A percentile compares a stretch with the other conserved stretches of the same genome.
These are phyloP conservation scores for Keiferia lycopersicella DNA, from an alignment of 2,888 invertebrate species.

Conservation along the genomic window DNA sequence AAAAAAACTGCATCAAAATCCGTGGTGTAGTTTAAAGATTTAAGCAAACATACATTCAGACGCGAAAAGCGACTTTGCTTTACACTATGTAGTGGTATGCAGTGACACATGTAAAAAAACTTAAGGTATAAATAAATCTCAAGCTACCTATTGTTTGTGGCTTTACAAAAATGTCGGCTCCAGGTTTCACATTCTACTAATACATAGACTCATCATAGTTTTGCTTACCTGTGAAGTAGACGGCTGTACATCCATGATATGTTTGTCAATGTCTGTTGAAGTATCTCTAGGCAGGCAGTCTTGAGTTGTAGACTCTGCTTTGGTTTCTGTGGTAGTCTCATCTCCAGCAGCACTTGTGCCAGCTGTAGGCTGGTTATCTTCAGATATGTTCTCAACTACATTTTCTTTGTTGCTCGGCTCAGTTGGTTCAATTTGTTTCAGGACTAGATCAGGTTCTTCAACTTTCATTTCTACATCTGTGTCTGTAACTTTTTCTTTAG, in stretches of 20 bases:
- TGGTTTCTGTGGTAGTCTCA: neutral
- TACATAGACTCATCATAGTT: neutral
- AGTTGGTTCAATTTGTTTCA: neutral
- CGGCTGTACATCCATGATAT: neutral
- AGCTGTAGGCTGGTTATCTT: neutral
- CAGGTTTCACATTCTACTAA: neutral
- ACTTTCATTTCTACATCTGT: neutral
- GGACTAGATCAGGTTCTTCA: neutral
- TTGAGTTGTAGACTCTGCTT: neutral
- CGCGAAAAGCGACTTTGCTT: no score
- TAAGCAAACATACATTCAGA: no score
- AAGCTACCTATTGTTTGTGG: no score
- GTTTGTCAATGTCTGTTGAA: neutral
- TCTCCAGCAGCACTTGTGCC: neutral
- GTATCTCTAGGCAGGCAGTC: neutral
- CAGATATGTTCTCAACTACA: neutral
- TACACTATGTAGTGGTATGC: no score
- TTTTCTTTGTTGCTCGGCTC: neutral
- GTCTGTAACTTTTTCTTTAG: no score
- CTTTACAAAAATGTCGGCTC: no score
- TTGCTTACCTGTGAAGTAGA: constrained; percentile 10
- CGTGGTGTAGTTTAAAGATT: no score
- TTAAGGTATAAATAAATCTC: no score
- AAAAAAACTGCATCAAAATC: no score
- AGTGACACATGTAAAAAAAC: no score